A percentile compares a stretch with the other conserved stretches of the same genome.
These are phyloP conservation scores for Lordiphosa clarofinis DNA, from an alignment of 1,140 invertebrate genomes.

Conservation along the genomic window DNA sequence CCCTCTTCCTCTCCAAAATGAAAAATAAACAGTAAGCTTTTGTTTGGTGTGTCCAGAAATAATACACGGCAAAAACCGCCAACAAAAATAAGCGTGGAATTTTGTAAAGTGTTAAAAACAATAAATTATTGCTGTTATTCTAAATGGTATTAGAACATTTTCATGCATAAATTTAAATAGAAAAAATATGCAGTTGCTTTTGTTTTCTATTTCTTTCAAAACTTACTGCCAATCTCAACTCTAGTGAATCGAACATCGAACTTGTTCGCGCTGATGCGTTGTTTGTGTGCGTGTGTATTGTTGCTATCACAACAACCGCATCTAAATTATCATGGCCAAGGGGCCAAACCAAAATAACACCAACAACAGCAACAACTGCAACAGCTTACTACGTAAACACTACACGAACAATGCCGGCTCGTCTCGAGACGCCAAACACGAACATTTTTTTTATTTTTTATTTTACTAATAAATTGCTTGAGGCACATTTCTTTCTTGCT, in stretches of 20 bases:
- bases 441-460: conserved; percentile 57
- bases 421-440: conserved; percentile 38
- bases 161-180: conserved; percentile 69
- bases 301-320: conserved; percentile 56
- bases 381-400: conserved; percentile 72
- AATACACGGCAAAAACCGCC: conserved; percentile 21
- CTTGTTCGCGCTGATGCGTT: conserved; percentile 47
- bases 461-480: conserved; percentile 48
- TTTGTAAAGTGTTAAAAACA: conserved; percentile 78
- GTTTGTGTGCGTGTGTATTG: conserved; percentile 19
- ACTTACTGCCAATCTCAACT: no score
- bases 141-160: conserved; percentile 74
- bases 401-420: conserved; percentile 50
- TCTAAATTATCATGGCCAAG: conserved; percentile 43
- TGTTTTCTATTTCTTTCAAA: no score
- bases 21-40: conserved; percentile 71
- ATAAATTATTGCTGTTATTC: conserved; percentile 77
- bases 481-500: conserved; percentile 51
- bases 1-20: conserved; percentile 41
- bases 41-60: conserved; percentile 56
- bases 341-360: conserved; percentile 15
- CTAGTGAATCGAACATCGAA: conserved; percentile 51
- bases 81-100: conserved; percentile 42
- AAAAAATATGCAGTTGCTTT: no score
- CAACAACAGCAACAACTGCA: conserved; percentile 31